Evolutionary conservation across 2,113 vertebrate genomes (phyloP), one percentile per base, ranked within the genome.

Genomic region (Poecile atricapillus): DNA sequence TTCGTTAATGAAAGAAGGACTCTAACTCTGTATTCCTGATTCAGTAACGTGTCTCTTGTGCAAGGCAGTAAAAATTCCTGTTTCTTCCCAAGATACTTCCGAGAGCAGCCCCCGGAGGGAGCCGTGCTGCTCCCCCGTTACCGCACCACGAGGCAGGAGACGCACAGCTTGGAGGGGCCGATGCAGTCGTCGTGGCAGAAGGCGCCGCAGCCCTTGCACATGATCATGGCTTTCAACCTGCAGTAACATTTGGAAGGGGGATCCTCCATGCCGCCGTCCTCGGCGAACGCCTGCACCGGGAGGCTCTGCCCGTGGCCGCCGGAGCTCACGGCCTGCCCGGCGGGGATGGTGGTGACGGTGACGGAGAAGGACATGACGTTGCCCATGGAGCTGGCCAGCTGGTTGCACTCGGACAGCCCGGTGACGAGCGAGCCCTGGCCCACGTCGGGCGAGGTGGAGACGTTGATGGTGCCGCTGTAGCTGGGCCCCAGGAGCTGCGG

Each of bases 131-230:
- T 9, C 14, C 67, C 49, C 20, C 3, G 93, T 98, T 97, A 99
- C 97, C 99, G 99, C 89, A 99, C 99, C 1, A 99, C 99, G 33
- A 99, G 98, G 97, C 99, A 99, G 27, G 99, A 99, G 56, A 99
- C 99, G 5, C 99, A 99, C 58, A 99, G 99, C 97, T 99, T 99
- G 5, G 99, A 99, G 88, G 99, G 99, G 22, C 99, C 99, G 5
- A 99, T 99, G 98, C 99, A 99, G 89, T 99, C 99, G 16, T 99
- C 98, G 3, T 99, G 99, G 98, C 99, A 99, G 96, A 99, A 99
- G 75, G 99, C 99, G 0, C 99, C 99, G 5, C 99, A 99, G 46
- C 99, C 99, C 96, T 99, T 99, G 97, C 99, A 99, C 98, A 99
- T 99, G 97, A 99, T 99, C 99, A 99, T 99, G 78, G 99, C 99